Percentiles rank a stretch among this genome's conserved stretches.
These are phyloP conservation scores for Rhyacophila evoluta DNA, from an alignment of 2,888 invertebrate species.

Conservation along the genomic window DNA sequence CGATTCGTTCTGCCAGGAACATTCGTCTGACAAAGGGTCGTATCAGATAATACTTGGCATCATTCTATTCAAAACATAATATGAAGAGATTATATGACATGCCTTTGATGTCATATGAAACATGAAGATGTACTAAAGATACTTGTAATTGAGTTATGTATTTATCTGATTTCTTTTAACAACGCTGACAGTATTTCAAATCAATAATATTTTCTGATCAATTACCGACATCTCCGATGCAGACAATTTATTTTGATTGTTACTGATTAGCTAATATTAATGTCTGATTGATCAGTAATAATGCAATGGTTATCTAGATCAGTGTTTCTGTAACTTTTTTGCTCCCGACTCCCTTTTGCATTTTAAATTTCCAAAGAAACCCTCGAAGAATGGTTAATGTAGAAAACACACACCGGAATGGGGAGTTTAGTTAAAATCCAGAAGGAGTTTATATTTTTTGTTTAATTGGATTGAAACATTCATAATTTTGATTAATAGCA, in stretches of 20 bases:
- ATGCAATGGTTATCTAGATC: too few species aligned
- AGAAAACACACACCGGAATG: too few species aligned
- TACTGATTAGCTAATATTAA: not conserved
- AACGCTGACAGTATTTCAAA: not conserved
- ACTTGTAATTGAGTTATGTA: constrained; percentile 26
- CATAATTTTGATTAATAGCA: too few species aligned
- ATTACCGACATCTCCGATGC: not conserved
- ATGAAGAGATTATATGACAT: constrained; percentile 25
- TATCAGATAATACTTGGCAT: not conserved
- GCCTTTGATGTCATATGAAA: constrained; percentile 5
- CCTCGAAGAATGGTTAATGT: too few species aligned
- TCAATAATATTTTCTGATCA: not conserved
- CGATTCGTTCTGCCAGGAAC: constrained; percentile 13
- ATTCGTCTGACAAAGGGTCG: constrained; percentile 8
- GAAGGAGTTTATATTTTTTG: too few species aligned
- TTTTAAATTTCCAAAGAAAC: too few species aligned
- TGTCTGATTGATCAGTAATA: not conserved
- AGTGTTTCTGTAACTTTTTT: too few species aligned
- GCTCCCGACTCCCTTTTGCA: too few species aligned
- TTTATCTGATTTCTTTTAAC: constrained; percentile 23
- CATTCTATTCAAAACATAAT: constrained; percentile 18
- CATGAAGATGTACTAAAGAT: not conserved
- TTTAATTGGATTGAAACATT: too few species aligned
- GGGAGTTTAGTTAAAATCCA: too few species aligned
- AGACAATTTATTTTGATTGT: constrained; percentile 2